Conservation (phyloP, 2,888 invertebrate genomes). For the Himalopsyche kuldschensis region DNA sequence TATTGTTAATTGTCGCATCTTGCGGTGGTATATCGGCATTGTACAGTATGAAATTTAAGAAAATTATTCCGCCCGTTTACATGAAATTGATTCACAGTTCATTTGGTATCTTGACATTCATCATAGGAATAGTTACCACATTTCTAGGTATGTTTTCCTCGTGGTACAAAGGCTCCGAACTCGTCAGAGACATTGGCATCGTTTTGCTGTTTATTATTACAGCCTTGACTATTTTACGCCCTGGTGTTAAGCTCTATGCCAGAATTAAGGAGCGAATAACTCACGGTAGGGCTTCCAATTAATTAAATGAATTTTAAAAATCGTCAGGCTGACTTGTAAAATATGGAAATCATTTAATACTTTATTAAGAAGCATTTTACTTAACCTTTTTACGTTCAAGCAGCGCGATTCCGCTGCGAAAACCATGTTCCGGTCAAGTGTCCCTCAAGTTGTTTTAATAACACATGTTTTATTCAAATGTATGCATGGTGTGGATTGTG, state of each 20-base stretch:
- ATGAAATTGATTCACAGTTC: conserved; percentile 55
- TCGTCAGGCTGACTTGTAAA: too few species aligned
- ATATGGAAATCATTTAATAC: too few species aligned
- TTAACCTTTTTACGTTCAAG: too few species aligned
- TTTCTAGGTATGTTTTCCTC: conserved; percentile 48
- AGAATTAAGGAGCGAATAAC: conserved; percentile 53
- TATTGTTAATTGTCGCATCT: conserved; percentile 52
- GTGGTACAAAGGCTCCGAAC: conserved; percentile 54
- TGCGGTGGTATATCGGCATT: conserved; percentile 54
- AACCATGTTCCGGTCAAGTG: too few species aligned
- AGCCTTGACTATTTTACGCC: conserved; percentile 52
- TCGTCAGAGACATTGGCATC: conserved; percentile 49
- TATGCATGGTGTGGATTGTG: too few species aligned
- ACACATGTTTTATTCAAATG: too few species aligned
- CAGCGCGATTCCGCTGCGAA: too few species aligned
- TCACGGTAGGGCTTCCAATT: conserved; percentile 22
- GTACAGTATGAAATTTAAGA: conserved; percentile 54
- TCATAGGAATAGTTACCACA: conserved; percentile 52
- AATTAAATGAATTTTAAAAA: not conserved
- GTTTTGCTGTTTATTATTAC: conserved; percentile 49
- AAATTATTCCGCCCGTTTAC: conserved; percentile 54
- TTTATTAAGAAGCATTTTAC: too few species aligned
- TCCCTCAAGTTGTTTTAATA: too few species aligned
- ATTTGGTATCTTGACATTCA: conserved; percentile 51
- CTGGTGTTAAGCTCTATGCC: conserved; percentile 55